Conservation (phyloP, 2,113 vertebrate genomes). For the Lepisosteus oculatus region DNA sequence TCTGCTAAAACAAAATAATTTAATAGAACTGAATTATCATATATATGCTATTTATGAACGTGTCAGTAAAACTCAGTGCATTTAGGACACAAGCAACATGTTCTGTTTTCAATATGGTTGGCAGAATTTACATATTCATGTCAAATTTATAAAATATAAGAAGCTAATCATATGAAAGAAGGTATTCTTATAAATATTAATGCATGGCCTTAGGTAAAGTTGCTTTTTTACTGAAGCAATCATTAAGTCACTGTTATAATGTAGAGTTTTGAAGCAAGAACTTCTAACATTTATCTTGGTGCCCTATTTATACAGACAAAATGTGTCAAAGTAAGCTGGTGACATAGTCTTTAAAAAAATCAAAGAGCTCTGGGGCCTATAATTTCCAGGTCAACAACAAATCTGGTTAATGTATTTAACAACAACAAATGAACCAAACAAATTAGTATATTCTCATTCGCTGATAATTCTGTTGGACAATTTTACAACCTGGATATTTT, state of each 20-base stretch:
- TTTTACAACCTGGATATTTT: no score
- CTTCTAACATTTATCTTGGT: no score
- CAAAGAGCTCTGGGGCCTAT: no score
- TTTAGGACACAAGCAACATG: neutral
- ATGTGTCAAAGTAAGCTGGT: no score
- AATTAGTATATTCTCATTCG: no score
- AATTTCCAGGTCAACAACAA: no score
- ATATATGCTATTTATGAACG: neutral
- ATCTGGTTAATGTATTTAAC: no score
- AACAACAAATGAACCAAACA: no score
- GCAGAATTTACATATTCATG: neutral
- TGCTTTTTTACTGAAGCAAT: neutral
- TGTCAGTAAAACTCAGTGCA: neutral
- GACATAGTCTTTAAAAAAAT: no score
- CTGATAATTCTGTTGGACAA: no score
- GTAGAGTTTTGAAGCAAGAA: neutral
- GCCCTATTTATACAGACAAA: no score
- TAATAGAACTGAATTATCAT: neutral
- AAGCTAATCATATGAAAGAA: neutral
- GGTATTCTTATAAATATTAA: neutral
- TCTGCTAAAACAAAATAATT: neutral
- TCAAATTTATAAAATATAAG: neutral
- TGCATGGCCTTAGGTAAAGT: slow-evolving; percentile 1
- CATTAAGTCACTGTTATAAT: neutral
- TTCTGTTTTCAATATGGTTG: no score